Evolutionary conservation across 2,113 vertebrate genomes (phyloP), one percentile per base, ranked within the genome.

Genomic region (Philantomba maxwellii): DNA sequence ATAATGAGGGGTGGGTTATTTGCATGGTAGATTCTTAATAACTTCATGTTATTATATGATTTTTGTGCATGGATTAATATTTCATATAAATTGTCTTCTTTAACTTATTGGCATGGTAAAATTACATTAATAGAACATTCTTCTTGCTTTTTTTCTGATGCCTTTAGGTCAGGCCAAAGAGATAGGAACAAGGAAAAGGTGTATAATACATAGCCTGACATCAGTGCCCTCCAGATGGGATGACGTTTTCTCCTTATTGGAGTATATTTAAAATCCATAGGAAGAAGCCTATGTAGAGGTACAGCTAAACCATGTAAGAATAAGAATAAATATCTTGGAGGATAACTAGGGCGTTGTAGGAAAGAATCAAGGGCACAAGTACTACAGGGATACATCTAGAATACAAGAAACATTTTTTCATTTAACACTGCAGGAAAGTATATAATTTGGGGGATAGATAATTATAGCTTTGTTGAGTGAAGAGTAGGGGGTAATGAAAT

Each of bases 391-490:
- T 13, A 86, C 2, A 66, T 7, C 39, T 26, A 80, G 39, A 47
- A 17, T 23, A 86, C 36, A 66, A 83, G 49, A 13, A 89, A 33
- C 3, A 28, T 43, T 25, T 8, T 53, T n/a, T 66, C 9, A 64
- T n/a, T 77, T 62, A 82, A 94, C 33, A 47, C 30, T 70, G n/a
- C 33, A 95, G 55, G 19, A 81, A 91, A 97, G 6, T 43, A 45
- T 92, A 28, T 89, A 80, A 91, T 91, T 95, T 88, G 60, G 82
- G 82, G 17, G 60, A 64, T 36, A 93, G 66, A 90, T 97, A 93
- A 95, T 97, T 87, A 91, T 11, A 94, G 89, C 82, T 89, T 94
- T 55, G 25, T 33, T 77, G 57, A 89, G 49, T 55, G 62, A 93
- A 43, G 87, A 45, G 43, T 95, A 14, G 26, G 66, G 85, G 55